phyloP scores from a whole-genome alignment of 1,140 invertebrate species.

The Magallana gigas region DNA sequence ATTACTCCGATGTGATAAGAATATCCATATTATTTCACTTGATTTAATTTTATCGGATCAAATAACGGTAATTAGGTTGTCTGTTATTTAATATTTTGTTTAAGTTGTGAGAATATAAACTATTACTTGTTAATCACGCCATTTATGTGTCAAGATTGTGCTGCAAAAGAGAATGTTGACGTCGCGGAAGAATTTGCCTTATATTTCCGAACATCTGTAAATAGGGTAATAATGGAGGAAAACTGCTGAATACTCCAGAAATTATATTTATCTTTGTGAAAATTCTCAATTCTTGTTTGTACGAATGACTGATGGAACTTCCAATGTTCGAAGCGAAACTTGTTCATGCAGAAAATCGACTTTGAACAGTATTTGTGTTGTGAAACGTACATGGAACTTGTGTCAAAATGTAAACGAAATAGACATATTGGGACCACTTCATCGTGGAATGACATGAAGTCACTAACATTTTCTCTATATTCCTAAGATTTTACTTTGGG shows the following conservation, averaged over 20 bases:
- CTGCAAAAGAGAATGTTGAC: slow-evolving; percentile 16
- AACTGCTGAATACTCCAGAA: slow-evolving; percentile 39
- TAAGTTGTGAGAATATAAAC: no score
- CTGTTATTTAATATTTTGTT: not conserved
- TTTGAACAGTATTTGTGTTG: not conserved
- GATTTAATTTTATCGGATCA: not conserved
- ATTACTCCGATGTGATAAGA: slow-evolving; percentile 16
- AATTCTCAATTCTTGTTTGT: not conserved
- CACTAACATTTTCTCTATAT: slow-evolving; percentile 22
- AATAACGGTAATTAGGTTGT: not conserved
- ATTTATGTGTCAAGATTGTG: no score
- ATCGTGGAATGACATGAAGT: slow-evolving; percentile 33
- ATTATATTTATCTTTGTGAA: slow-evolving; percentile 28
- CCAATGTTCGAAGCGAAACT: slow-evolving; percentile 26
- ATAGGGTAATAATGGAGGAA: slow-evolving; percentile 46
- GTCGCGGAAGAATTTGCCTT: slow-evolving; percentile 37
- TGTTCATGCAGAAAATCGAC: not conserved
- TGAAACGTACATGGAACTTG: slow-evolving; percentile 37
- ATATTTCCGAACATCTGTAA: slow-evolving; percentile 41
- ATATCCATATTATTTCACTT: not conserved
- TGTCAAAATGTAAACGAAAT: slow-evolving; percentile 28
- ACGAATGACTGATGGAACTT: slow-evolving; percentile 33
- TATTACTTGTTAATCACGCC: no score
- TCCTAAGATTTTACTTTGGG: slow-evolving; percentile 5
- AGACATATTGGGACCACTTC: slow-evolving; percentile 35